Evolutionary conservation across 2,888 invertebrate species (phyloP), one percentile per base, ranked within the genome.

Genomic region (Hyposoter didymator): DNA sequence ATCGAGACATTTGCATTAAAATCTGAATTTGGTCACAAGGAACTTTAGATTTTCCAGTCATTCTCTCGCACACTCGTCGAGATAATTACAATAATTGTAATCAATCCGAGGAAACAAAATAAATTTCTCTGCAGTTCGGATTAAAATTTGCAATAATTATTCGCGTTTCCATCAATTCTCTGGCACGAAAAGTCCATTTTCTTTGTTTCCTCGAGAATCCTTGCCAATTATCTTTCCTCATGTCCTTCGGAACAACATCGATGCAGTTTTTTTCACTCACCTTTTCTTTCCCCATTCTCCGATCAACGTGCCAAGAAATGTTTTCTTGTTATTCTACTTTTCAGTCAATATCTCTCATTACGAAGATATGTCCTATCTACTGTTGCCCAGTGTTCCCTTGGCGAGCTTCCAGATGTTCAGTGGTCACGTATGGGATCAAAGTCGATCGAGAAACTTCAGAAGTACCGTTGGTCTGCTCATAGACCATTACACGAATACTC

Each of bases 341-440:
- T 72, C 89, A 94, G 94, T 94, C 72, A 94, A 94, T 87, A 93
- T 95, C 87, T 94, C 94, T 72, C 94, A 95, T 88, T 94, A 93
- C 88, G 94, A 94, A 86, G 94, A 95, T 84, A 93, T 95, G 87
- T 92, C 91, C 87, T 92, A 94, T 80, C 92, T 95, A 73, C 90
- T 95, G 76, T 90, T 94, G 84, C 94, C 94, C n/a, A 93, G 94
- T 66, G 93, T 95, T 62, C 95, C 95, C 0, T 88, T 95, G 75
- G 92, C 92, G 43, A 92, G 93, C 74, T 94, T 95, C 88, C 93
- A 94, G 55, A 91, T 95, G 91, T 93, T 92, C 85, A 93, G 94
- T 81, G 94, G 94, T 19, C 92, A 93, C 85, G 94, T 94, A 52
- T 95, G 94, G 94, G 94, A 95, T 82, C 94, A 94, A 88, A 94